Base-by-base conservation (phyloP, 2,888 invertebrate species). In the Belgica antarctica region DNA sequence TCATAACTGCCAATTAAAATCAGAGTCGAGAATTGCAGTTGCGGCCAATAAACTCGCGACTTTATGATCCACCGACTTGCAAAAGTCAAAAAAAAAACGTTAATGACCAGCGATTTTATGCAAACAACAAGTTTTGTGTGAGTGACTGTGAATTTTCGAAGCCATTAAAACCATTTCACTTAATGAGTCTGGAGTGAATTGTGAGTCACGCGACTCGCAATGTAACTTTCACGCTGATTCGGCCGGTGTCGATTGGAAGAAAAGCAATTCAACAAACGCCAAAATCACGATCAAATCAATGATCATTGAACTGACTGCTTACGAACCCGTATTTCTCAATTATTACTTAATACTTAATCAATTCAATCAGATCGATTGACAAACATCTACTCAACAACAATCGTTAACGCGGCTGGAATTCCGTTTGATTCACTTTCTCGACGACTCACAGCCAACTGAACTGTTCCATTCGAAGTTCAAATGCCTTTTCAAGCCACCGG, bases 381-480 rank as follows among this genome's bases (percentile, higher is more conserved):
- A 31, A 31, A 5, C n/a, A n/a, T n/a, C n/a, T n/a, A n/a, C 41
- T 41, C 15, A 41, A 41, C 10, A 15, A n/a, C n/a, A 41, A 41
- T 41, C 41, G 15, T 41, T n/a, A n/a, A n/a, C 41, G 41, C 41
- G 41, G 15, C n/a, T n/a, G n/a, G n/a, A 31, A 5, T 31, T 5
- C 34, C 52, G 52, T 52, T 52, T 22, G 12, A 19, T 17, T 7
- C 52, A 17, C 34, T 31, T 12, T 31, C 34, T 31, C 34, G 12
- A 31, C 34, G n/a, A n/a, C n/a, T n/a, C n/a, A n/a, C n/a, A n/a
- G n/a, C n/a, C n/a, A n/a, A n/a, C n/a, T 41, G 22, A 52, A 41
- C 7, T 22, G 52, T 59, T 15, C 59, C 25, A 59, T 25, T 59
- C 25, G 15, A 25, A 59, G 59, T 59, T 59, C 59, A 59, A 59